Evolutionary conservation across 2,113 vertebrate species (phyloP).

Genomic region (Anolis sagrei): DNA sequence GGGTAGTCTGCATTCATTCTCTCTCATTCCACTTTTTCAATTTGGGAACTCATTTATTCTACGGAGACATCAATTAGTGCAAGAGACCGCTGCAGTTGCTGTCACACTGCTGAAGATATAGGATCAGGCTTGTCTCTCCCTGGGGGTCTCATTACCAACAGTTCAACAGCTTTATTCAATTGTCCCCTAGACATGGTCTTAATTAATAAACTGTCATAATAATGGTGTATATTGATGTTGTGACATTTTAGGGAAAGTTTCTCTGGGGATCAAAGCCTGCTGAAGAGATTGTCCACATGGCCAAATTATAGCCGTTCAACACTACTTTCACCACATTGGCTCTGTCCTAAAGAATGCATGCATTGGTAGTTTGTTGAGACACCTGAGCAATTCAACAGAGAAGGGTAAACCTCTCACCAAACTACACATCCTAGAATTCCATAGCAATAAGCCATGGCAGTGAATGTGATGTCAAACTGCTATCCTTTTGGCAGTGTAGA

Average conservation of each 20-base stretch:
- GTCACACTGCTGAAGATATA: not conserved
- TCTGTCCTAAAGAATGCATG: too few species aligned
- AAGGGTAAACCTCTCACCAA: too few species aligned
- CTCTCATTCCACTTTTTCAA: not conserved
- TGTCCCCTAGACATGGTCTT: not conserved
- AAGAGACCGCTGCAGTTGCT: not conserved
- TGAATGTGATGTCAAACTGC: too few species aligned
- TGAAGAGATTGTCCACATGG: not conserved
- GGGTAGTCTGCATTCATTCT: too few species aligned
- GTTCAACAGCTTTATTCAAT: not conserved
- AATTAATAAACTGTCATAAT: constrained; percentile 11
- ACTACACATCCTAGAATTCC: too few species aligned
- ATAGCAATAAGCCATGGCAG: too few species aligned
- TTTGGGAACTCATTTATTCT: not conserved
- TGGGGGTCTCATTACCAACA: not conserved
- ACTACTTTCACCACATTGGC: too few species aligned
- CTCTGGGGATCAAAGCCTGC: not conserved
- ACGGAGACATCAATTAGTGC: not conserved
- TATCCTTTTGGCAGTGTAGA: too few species aligned
- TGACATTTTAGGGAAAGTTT: not conserved
- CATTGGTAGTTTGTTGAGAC: too few species aligned
- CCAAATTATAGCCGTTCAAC: too few species aligned
- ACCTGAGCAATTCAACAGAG: too few species aligned
- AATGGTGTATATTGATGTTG: not conserved
- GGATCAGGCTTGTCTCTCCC: not conserved